Evolutionary conservation across 2,113 vertebrate species (phyloP).

Genomic region (Mustela nigripes): DNA sequence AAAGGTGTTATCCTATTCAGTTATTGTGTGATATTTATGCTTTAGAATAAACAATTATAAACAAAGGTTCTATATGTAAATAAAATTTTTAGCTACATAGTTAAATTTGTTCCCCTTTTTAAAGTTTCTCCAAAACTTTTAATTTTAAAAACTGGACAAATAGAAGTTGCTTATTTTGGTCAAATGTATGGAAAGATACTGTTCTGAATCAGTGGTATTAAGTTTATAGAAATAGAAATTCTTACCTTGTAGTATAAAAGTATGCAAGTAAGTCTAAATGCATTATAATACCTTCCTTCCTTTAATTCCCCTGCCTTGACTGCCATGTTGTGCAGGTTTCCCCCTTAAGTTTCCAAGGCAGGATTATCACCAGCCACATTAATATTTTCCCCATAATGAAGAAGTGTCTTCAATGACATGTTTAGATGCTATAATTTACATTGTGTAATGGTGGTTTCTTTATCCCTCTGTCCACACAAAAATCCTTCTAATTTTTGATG

Average conservation of each 20-base stretch:
- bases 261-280: neutral
- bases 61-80: neutral
- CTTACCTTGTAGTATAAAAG: neutral
- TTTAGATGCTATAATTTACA: neutral
- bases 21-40: neutral
- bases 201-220: neutral
- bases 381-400: neutral
- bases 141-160: conserved; percentile 29
- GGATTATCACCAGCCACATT: too few relatives aligned
- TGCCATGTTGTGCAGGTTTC: neutral
- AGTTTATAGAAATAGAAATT: neutral
- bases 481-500: neutral
- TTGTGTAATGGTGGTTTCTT: neutral
- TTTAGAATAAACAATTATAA: neutral
- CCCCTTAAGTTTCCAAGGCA: neutral
- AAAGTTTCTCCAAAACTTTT: neutral
- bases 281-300: neutral
- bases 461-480: neutral
- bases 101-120: neutral
- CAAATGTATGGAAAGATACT: neutral
- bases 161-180: neutral
- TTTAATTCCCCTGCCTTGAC: neutral
- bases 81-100: neutral
- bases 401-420: neutral
- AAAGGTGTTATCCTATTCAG: neutral